A percentile compares a stretch with the other conserved stretches of the same genome.
Conservation (phyloP, 1,140 invertebrate genomes). For the Ridgeia piscesae region DNA sequence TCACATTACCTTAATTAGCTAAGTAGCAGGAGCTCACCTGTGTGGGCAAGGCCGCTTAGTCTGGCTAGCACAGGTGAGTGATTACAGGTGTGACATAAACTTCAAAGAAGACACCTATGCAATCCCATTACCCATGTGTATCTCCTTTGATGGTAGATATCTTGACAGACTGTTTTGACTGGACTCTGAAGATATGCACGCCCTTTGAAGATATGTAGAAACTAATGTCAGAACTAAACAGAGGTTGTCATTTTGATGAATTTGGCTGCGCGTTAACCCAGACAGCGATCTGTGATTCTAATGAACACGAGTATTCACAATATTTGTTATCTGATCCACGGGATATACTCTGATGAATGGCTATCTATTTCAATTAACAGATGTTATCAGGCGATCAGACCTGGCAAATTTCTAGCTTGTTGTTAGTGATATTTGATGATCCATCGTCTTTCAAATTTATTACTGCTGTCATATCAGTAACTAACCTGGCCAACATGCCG, state of each 20-base stretch:
- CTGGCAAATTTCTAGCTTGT: neutral
- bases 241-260: neutral
- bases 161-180: neutral
- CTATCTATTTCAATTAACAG: slow-evolving; percentile 6
- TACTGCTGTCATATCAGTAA: neutral
- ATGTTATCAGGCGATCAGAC: neutral
- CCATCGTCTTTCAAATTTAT: neutral
- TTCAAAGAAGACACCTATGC: neutral
- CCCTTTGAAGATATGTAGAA: neutral
- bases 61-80: neutral
- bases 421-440: neutral
- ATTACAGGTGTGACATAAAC: slow-evolving; percentile 5
- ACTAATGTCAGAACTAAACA: neutral
- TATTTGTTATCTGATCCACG: neutral
- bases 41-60: neutral
- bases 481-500: neutral
- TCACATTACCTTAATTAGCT: slow-evolving; percentile 6
- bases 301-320: slow-evolving; percentile 5
- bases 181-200: neutral
- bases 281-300: neutral
- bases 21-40: neutral
- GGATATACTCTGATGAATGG: neutral
- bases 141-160: neutral
- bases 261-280: neutral
- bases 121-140: neutral